A percentile compares a stretch with the other conserved stretches of the same genome.
Evolutionary conservation across 1,140 invertebrate genomes (phyloP).

Genomic region (Saccostrea glomerata): DNA sequence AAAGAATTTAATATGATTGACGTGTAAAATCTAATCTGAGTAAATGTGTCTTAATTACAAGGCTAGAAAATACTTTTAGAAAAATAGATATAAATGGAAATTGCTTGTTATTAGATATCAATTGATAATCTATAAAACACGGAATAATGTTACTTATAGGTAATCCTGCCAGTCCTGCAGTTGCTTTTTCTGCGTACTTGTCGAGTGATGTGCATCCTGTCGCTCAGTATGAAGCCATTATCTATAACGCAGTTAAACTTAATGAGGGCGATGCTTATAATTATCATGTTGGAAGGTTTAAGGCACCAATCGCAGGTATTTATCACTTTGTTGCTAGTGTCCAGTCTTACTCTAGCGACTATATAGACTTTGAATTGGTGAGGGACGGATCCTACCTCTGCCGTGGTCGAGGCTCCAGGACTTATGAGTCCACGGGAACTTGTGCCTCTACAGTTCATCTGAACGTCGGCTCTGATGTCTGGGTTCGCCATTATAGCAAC

Average conservation of each 20-base stretch:
- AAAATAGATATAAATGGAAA: no score
- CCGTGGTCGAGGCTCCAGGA: conserved; percentile 14
- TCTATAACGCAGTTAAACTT: not conserved
- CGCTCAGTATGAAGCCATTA: conserved; percentile 12
- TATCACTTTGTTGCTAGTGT: conserved; percentile 36
- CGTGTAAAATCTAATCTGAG: no score
- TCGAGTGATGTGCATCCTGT: not conserved
- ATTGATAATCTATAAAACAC: no score
- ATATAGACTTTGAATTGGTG: conserved; percentile 30
- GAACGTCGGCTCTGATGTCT: not conserved
- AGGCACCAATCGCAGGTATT: conserved; percentile 32
- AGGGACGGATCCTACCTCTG: not conserved
- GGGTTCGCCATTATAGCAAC: conserved; percentile 3
- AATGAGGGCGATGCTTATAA: conserved; percentile 15
- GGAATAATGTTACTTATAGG: not conserved
- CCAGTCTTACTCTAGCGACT: conserved; percentile 21
- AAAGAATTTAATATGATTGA: no score
- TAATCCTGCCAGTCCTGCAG: not conserved
- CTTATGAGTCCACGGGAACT: conserved; percentile 31
- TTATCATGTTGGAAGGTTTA: conserved; percentile 23
- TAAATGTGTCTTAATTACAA: no score
- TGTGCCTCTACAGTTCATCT: conserved; percentile 36
- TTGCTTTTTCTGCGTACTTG: conserved; percentile 24
- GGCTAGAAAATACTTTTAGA: no score
- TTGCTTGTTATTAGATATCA: no score